A percentile compares a stretch with the other conserved stretches of the same genome.
Conservation (phyloP, 2,797 vertebrate species). For the Petrocephalus schoutedeni region DNA sequence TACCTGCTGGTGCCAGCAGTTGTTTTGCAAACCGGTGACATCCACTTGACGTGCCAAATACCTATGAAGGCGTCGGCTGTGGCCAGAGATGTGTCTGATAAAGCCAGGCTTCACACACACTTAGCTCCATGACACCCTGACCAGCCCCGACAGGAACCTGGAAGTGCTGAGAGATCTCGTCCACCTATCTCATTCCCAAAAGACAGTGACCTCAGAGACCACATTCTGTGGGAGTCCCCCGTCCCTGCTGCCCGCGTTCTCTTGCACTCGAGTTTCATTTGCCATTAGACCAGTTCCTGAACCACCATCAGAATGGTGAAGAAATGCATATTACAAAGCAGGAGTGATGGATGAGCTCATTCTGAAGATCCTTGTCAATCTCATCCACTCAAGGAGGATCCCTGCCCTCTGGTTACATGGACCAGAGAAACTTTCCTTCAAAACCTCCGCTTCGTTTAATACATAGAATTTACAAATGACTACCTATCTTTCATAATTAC, state of each 20-base stretch:
- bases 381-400: neutral
- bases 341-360: neutral
- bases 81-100: neutral
- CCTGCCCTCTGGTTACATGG: neutral
- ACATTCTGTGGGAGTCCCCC: neutral
- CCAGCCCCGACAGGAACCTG: neutral
- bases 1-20: neutral
- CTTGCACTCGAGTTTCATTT: neutral
- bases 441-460: neutral
- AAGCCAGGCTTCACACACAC: neutral
- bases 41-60: neutral
- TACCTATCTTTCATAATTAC: neutral
- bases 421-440: neutral
- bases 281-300: neutral
- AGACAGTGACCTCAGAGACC: constrained; percentile 37
- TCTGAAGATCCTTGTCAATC: neutral
- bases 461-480: neutral
- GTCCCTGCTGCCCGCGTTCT: neutral
- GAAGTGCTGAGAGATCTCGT: constrained; percentile 48
- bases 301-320: neutral
- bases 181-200: constrained; percentile 69
- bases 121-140: neutral
- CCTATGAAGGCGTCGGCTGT: neutral
- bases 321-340: neutral
- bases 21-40: neutral